These are phyloP conservation scores for Camponotus pennsylvanicus DNA, from an alignment of 1,140 invertebrate species.

Conservation along the genomic window DNA sequence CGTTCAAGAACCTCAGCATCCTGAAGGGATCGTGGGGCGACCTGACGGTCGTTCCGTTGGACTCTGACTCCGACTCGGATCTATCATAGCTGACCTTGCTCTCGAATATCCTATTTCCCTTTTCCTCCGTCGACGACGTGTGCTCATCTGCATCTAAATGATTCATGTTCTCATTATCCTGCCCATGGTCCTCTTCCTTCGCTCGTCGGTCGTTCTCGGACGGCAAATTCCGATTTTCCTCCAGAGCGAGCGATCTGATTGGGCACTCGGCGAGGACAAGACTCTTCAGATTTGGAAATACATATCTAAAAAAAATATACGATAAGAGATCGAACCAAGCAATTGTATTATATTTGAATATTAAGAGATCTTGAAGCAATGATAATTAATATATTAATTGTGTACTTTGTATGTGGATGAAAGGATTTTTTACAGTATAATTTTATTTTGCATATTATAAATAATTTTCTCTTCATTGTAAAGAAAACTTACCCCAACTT, in stretches of 20 bases:
- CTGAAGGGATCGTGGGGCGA: slow-evolving; percentile 88
- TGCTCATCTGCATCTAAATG: slow-evolving; percentile 71
- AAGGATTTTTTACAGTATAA: no score
- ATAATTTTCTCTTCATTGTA: background rate
- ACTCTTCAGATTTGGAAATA: slow-evolving; percentile 93
- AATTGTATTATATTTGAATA: background rate
- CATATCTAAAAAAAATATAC: background rate
- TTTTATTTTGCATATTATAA: background rate
- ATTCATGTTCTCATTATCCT: slow-evolving; percentile 79
- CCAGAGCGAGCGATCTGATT: slow-evolving; percentile 88
- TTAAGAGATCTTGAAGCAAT: background rate
- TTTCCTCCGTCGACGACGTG: slow-evolving; percentile 59
- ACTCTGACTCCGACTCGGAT: slow-evolving; percentile 86
- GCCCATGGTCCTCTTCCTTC: slow-evolving; percentile 61
- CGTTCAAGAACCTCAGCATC: slow-evolving; percentile 92
- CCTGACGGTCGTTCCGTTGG: slow-evolving; percentile 77
- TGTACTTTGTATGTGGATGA: no score
- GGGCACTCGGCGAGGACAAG: slow-evolving; percentile 95
- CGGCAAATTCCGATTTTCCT: slow-evolving; percentile 77
- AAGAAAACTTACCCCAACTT: slow-evolving; percentile 91
- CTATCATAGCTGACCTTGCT: slow-evolving; percentile 82
- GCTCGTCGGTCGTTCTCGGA: slow-evolving; percentile 81
- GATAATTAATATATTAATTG: no score
- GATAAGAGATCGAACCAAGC: background rate
- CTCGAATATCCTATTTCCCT: slow-evolving; percentile 77